Evolutionary conservation across 2,797 vertebrate genomes (phyloP).

Genomic region (Echiichthys vipera): DNA sequence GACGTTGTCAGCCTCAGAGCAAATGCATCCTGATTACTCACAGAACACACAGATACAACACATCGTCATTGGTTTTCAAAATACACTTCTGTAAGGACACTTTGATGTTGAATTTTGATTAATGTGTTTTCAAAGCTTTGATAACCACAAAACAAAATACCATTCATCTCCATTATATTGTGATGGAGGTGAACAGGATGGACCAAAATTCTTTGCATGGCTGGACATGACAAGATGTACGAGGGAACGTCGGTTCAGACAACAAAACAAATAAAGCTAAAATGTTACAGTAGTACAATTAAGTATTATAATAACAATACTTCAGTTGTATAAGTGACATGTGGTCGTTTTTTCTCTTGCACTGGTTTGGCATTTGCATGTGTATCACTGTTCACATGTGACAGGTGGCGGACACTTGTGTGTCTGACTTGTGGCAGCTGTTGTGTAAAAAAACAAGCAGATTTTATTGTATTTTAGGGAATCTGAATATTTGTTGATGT

Average conservation of each 20-base stretch:
- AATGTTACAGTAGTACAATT: background rate
- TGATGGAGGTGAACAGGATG: background rate
- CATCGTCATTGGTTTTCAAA: background rate
- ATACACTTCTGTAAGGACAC: constrained; percentile 12
- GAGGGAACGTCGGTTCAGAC: background rate
- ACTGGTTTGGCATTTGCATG: constrained; percentile 34
- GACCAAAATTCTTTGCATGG: background rate
- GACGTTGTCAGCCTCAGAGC: background rate
- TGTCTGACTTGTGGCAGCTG: constrained; percentile 44
- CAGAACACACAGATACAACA: constrained; percentile 6
- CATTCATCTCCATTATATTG: background rate
- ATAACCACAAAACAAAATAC: background rate
- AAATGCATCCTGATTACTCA: background rate
- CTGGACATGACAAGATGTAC: background rate
- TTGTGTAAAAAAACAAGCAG: constrained; percentile 39
- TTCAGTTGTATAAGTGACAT: background rate
- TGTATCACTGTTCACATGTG: constrained; percentile 43
- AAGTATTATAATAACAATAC: background rate
- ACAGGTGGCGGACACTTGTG: constrained; percentile 38
- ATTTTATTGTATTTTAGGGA: constrained; percentile 24
- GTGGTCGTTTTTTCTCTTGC: constrained; percentile 8
- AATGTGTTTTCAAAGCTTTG: background rate
- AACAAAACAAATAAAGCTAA: background rate
- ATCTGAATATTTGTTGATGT: constrained; percentile 20
- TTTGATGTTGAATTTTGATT: constrained; percentile 5